Evolutionary conservation across 2,888 invertebrate species (phyloP), one percentile per base, ranked within the genome.

Genomic region (Dasysyrphus albostriatus): DNA sequence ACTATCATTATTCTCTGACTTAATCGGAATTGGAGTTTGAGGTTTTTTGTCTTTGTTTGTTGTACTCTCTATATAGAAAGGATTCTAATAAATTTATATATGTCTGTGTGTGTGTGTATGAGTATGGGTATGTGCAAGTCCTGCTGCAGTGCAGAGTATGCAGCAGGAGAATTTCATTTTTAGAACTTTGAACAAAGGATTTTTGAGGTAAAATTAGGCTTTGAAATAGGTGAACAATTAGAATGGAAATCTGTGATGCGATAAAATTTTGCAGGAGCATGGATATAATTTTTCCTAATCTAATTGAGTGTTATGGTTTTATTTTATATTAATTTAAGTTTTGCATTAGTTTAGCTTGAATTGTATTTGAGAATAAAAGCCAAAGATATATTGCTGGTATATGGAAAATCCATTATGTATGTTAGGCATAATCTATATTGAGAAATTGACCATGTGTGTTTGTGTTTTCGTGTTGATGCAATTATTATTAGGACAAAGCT

Each of bases 1-100:
- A 87, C 87, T 87, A 87, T 87, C 87, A 87, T 87, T 87, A 87
- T 83, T 87, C 83, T 87, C 87, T 79, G 87, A 87, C 87, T 87
- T 87, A 87, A 87, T 87, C 87, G 87, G 83, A 87, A 87, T 78
- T 87, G 83, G 83, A 83, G 87, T 87, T 83, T 87, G 87, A 83
- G 87, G 87, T 83, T 83, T 82, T 87, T 78, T 56, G 34, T 70
- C 51, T 49, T 58, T 72, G 51, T 79, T 44, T 79, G 47, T 78
- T 56, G 37, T 29, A 65, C 47, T 51, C 34, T 29, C 29, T 32
- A n/a, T 24, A 9, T 24, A 24, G 24, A 2, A 61, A 61, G 39
- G 24, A 61, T n/a, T 14, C 61, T 42, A 39, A 39, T 47, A 32
- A 9, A 29, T 56, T 7, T 12, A 10, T 24, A n/a, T 56, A 9